Conservation (phyloP, 2,113 vertebrate genomes). For the Tympanuchus pallidicinctus region DNA sequence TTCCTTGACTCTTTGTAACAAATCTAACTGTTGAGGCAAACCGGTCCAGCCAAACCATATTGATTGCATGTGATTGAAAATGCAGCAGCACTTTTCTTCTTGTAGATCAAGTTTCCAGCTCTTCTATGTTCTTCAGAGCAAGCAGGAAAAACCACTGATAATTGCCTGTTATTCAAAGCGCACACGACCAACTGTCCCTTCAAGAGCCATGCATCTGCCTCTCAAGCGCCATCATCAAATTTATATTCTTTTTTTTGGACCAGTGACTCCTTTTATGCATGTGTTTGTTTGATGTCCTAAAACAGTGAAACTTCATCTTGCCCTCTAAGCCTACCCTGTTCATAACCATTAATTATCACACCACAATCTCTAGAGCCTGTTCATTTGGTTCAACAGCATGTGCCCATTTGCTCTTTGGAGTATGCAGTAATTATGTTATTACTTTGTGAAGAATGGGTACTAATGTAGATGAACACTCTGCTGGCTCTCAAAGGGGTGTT, state of each 20-base stretch:
- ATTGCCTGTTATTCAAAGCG: constrained; percentile 75
- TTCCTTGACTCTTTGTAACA: not conserved
- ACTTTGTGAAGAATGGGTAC: not conserved
- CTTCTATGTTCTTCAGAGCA: constrained; percentile 55
- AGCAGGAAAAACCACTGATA: constrained; percentile 50
- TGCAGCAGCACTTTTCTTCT: not conserved
- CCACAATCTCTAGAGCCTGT: not conserved
- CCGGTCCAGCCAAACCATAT: not conserved
- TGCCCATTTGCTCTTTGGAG: constrained; percentile 19
- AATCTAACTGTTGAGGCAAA: not conserved
- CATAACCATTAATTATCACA: constrained; percentile 7
- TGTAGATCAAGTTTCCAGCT: constrained; percentile 63
- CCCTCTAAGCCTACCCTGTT: not conserved
- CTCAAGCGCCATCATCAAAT: not conserved
- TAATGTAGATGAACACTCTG: not conserved
- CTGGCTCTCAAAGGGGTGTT: not conserved
- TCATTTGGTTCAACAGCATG: not conserved
- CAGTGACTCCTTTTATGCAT: constrained; percentile 38
- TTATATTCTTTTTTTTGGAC: not conserved
- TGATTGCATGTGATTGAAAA: constrained; percentile 20
- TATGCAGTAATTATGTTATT: not conserved
- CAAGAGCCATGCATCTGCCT: constrained; percentile 10
- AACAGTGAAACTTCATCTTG: constrained; percentile 65
- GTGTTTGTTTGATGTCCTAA: constrained; percentile 35
- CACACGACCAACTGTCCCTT: constrained; percentile 24